These are phyloP conservation scores for Stichodactyla helianthus DNA, from an alignment of 64 coral and sea anemone species.

Conservation along the genomic window DNA sequence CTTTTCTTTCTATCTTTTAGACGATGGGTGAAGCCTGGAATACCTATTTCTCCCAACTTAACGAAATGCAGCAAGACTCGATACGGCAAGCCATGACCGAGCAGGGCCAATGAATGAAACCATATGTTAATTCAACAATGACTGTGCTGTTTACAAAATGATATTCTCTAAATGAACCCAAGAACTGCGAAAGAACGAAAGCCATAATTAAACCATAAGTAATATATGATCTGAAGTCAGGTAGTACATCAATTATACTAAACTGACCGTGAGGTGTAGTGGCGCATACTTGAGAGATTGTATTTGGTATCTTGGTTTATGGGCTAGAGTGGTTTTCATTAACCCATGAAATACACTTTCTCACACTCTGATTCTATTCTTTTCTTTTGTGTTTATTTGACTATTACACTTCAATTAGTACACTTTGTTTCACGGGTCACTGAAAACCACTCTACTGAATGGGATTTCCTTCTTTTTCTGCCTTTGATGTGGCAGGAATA, in stretches of 20 bases:
- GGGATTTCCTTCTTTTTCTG: no score
- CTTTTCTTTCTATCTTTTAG: not conserved
- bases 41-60: conserved; percentile 10
- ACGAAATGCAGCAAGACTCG: conserved; percentile 17
- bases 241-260: not conserved
- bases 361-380: no score
- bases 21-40: not conserved
- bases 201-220: not conserved
- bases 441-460: no score
- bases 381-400: no score
- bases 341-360: no score
- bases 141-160: not conserved
- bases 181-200: not conserved
- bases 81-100: conserved; percentile 14
- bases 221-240: not conserved
- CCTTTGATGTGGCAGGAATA: no score
- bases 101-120: not conserved
- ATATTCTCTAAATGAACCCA: not conserved
- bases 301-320: no score
- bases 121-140: not conserved
- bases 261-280: not conserved
- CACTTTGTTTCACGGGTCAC: no score
- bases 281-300: not conserved
- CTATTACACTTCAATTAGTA: no score
- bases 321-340: no score